Evolutionary conservation across 1,140 invertebrate species (phyloP), one percentile per base, ranked within the genome.

Genomic region (Drusus annulatus): DNA sequence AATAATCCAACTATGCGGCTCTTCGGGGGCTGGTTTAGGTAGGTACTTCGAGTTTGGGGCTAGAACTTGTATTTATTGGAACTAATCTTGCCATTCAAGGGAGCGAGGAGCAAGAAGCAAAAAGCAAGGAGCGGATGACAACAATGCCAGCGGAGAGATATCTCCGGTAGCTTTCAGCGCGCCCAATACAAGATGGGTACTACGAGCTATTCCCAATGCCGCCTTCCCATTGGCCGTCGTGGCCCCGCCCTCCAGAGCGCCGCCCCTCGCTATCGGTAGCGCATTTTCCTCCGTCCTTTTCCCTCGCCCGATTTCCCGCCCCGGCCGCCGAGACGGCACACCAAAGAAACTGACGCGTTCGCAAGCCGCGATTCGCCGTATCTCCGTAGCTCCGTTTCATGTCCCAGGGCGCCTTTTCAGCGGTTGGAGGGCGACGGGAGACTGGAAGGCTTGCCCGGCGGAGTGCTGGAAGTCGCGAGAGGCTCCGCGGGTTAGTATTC

Each of bases 161-260:
- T 63, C 60, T 63, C 31, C n/a, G 87, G 86, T 86, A 88, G 88
- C 87, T 88, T 86, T 81, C 63, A 62, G 60, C 52, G 69, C 81
- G 68, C 81, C 88, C 88, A 89, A 89, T 89, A 81, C 85, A 79
- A 85, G 76, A 84, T 84, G 83, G 80, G 84, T 62, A 56, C 76
- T 21, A 23, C 54, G 58, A 16, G 28, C 15, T 28, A 21, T 15
- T 68, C 31, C n/a, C n/a, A 79, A 62, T 60, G 51, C 13, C 31
- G 60, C 6, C 21, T 51, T 17, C 56, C 75, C 15, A 89, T 88
- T 89, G 87, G 88, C 65, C 73, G 79, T 16, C 19, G 0, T 45
- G 69, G 74, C 76, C 79, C 23, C 63, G 74, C 76, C 60, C 52
- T 50, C 23, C 73, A 54, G 31, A 23, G 73, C 84, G 81, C 28